Base-by-base conservation (phyloP, 2,888 invertebrate species). In the Noctua comes region DNA sequence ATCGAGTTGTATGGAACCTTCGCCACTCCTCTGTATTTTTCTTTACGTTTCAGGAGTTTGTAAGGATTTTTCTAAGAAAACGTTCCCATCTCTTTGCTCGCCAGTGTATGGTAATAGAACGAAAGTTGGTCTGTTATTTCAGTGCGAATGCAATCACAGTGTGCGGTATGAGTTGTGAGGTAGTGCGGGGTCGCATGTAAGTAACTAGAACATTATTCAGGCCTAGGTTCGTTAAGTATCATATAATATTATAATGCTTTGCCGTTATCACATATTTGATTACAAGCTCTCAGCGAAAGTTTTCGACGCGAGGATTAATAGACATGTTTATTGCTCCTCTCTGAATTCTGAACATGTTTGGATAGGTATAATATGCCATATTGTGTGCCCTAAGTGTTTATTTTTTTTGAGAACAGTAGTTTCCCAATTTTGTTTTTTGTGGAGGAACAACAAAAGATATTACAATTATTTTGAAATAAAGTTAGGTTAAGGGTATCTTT, bases 101-200 rank as follows among this genome's bases (percentile, higher is more conserved):
- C 43, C 73, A 82, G 64, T 77, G 54, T 76, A 78, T 82, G 77
- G 82, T 86, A 85, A 83, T 68, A 76, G 76, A 74, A 83, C 78
- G 43, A 54, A 75, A 64, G 59, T 79, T 71, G 57, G 40, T 76
- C 64, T 80, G 81, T 82, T 72, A 84, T 82, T 85, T n/a, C n/a
- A 68, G 90, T 89, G 88, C 87, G 64, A 71, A 72, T 86, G 73
- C 75, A 79, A 83, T 81, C 68, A 73, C 72, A 76, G 83, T 88
- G 80, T 87, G 81, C 74, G 18, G 87, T 83, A 68, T 79, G 71
- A 82, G 79, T 81, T 72, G 68, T 80, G 57, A 79, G 80, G 73
- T 57, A 69, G 46, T 83, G 72, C 70, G 54, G 74, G 64, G 11
- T 80, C 54, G 40, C 43, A 40, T 54, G 76, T 85, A 46, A 83